Evolutionary conservation across 2,113 vertebrate genomes (phyloP).

Genomic region (Mirza zaza): DNA sequence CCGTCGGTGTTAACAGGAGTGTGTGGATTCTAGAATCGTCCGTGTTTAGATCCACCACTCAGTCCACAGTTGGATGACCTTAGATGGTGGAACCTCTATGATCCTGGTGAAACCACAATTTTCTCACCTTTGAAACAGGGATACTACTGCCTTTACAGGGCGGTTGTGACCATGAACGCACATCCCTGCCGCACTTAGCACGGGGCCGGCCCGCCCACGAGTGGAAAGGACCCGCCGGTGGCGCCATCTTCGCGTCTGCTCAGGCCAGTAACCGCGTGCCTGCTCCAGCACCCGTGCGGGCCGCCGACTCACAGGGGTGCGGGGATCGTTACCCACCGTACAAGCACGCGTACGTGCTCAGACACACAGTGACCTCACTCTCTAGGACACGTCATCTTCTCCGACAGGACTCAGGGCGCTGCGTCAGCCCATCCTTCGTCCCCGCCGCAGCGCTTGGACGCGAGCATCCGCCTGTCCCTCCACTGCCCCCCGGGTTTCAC

Average conservation of each 20-base stretch:
- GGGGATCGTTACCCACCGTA: not conserved
- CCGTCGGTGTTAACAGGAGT: not conserved
- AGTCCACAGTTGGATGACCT: not conserved
- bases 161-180: not conserved
- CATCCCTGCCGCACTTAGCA: too few relatives aligned
- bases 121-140: not conserved
- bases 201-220: fast-evolving
- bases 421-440: not conserved
- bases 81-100: not conserved
- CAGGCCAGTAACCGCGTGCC: not conserved
- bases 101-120: not conserved
- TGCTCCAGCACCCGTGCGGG: not conserved
- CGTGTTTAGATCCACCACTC: not conserved
- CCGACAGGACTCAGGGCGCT: not conserved
- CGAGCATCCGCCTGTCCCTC: not conserved
- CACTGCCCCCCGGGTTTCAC: fast-evolving
- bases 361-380: fast-evolving
- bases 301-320: fast-evolving
- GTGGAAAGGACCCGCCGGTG: not conserved
- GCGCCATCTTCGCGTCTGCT: not conserved
- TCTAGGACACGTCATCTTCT: not conserved
- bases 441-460: not conserved
- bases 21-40: too few relatives aligned
- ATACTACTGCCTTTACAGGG: not conserved
- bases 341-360: not conserved